Percentiles rank a stretch among this genome's conserved stretches.
phyloP scores from a whole-genome alignment of 1,140 invertebrate species.

The Nephila pilipes region DNA sequence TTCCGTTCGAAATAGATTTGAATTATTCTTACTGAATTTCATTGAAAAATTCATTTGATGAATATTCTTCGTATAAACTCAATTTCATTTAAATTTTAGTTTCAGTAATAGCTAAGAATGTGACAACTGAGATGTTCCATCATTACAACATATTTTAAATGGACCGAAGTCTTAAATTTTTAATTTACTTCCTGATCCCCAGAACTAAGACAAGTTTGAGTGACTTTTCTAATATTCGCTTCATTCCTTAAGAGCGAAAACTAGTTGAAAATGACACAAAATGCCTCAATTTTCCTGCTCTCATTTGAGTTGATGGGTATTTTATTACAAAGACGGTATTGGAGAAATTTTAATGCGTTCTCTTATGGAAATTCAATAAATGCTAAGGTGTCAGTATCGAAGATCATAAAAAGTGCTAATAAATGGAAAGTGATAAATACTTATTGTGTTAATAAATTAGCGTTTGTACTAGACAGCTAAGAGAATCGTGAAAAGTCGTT shows the following conservation, averaged over 20 bases:
- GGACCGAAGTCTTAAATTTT: not conserved
- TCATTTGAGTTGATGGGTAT: conserved; percentile 36
- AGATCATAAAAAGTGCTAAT: not conserved
- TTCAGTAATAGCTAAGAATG: no score
- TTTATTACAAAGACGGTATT: conserved; percentile 26
- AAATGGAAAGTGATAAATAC: not conserved
- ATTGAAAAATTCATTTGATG: no score
- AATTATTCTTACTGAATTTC: no score
- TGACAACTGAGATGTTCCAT: no score
- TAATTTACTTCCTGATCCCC: not conserved
- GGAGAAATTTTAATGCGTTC: not conserved
- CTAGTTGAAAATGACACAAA: conserved; percentile 7
- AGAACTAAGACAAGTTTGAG: not conserved
- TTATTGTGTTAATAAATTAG: conserved; percentile 1
- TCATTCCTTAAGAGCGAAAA: conserved; percentile 4
- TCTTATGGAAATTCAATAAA: conserved; percentile 27
- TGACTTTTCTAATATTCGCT: conserved; percentile 32
- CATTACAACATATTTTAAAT: no score
- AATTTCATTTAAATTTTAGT: no score
- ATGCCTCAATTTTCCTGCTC: not conserved
- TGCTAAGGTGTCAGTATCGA: not conserved
- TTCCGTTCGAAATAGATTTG: no score
- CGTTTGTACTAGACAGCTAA: not conserved
- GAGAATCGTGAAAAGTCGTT: no score
- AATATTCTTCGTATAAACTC: no score